phyloP scores from a whole-genome alignment of 2,888 invertebrate genomes.

The Galeruca laticollis region DNA sequence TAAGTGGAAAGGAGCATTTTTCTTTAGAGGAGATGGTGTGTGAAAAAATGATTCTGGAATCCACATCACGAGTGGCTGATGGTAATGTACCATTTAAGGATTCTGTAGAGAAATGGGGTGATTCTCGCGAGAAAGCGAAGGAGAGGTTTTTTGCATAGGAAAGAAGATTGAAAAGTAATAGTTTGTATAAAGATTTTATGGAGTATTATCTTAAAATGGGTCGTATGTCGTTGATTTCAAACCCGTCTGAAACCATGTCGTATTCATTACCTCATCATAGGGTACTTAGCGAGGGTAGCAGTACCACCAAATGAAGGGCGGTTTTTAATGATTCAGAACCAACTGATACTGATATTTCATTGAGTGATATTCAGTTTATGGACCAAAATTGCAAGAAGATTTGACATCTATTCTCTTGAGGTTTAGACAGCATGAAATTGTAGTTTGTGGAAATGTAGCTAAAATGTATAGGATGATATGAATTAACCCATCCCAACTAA shows the following conservation, averaged over 20 bases:
- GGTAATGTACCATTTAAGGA: no score
- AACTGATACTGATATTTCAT: constrained; percentile 26
- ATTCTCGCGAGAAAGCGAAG: no score
- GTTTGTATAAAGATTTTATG: constrained; percentile 6
- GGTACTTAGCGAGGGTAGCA: constrained; percentile 27
- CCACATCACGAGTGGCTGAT: no score
- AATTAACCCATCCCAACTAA: background rate
- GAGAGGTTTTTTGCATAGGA: no score
- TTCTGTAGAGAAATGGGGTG: no score
- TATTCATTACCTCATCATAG: constrained; percentile 25
- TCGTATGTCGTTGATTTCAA: no score
- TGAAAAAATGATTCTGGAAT: no score
- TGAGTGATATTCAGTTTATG: constrained; percentile 33
- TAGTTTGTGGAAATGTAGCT: constrained; percentile 7
- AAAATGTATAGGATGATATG: constrained; percentile 7
- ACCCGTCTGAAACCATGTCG: background rate
- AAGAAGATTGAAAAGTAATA: background rate
- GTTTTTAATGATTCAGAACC: constrained; percentile 35
- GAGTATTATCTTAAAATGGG: background rate
- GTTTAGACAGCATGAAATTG: constrained; percentile 32
- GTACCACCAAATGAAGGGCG: constrained; percentile 31
- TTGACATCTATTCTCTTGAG: constrained; percentile 32
- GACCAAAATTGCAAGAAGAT: constrained; percentile 37
- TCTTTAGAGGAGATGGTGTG: no score
- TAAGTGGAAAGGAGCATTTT: no score